Percentiles rank a stretch among this genome's conserved stretches.
These are phyloP conservation scores for Formica aserva DNA, from an alignment of 2,888 invertebrate species.

Conservation along the genomic window DNA sequence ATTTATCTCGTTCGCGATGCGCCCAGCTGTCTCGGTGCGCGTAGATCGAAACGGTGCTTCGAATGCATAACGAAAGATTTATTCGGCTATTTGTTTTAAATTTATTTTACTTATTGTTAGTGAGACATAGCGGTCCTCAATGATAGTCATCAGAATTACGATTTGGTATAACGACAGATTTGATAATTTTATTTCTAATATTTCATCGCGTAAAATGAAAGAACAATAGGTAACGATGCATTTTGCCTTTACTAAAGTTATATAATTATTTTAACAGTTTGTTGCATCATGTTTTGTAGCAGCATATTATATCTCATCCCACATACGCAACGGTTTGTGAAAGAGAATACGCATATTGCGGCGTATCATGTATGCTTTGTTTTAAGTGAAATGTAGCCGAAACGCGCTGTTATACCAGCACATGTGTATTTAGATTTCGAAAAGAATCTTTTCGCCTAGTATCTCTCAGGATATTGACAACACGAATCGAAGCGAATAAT, in stretches of 20 bases:
- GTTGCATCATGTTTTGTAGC: constrained; percentile 13
- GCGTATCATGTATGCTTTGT: not conserved
- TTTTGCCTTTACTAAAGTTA: not conserved
- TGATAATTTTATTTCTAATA: not conserved
- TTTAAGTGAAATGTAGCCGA: constrained; percentile 2
- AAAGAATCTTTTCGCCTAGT: not conserved
- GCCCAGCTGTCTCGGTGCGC: constrained; percentile 38
- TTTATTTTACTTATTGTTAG: constrained; percentile 7
- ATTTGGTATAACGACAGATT: not conserved
- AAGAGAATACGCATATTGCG: constrained; percentile 13
- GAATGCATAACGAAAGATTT: constrained; percentile 30
- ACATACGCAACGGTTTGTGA: not conserved
- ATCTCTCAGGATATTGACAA: not conserved
- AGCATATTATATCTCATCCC: constrained; percentile 18
- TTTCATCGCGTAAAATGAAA: not conserved
- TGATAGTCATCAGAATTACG: not conserved
- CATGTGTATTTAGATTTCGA: not conserved
- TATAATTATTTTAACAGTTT: constrained; percentile 15
- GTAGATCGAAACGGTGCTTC: constrained; percentile 29
- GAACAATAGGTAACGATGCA: not conserved
- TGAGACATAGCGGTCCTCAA: not conserved
- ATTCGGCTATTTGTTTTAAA: constrained; percentile 10
- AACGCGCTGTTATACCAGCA: not conserved
- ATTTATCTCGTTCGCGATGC: constrained; percentile 63
- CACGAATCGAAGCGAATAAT: not conserved